Base-by-base conservation (phyloP, 92 coral and sea anemone species). In the Blastomussa wellsi region DNA sequence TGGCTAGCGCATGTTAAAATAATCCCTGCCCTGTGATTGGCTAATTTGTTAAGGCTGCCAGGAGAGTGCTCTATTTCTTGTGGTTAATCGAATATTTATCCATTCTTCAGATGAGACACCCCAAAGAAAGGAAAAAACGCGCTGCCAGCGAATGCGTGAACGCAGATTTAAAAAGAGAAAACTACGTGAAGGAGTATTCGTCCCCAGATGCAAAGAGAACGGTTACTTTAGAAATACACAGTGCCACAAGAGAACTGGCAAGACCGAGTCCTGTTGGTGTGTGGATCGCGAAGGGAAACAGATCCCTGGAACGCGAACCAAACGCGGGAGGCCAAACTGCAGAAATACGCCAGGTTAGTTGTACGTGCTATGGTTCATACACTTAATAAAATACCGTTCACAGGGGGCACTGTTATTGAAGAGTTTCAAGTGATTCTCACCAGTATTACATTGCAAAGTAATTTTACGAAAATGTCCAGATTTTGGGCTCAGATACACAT, bases 191-290 rank as follows among this genome's bases (percentile, higher is more conserved):
- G 72, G 79, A 5, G 73, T 77, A 20, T 86, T 82, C 19, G 92
- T 97, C 2, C 99, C 99, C 35, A 76, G 48, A 35, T 97, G 99
- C 78, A 97, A 92, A 57, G 44, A 39, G 38, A 89, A 97, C 77
- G 99, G 99, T 2, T 85, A 91, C 3, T 97, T 91, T 62, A 88
- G 82, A 79, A 81, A 86, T n/a, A 84, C 76, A 7, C 99, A 97
- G 80, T 97, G 99, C 64, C 85, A 88, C 55, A 79, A 55, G 33
- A 68, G 76, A 57, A 8, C 65, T n/a, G 65, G 65, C 1, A 57
- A 57, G 51, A 78, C 84, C 5, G 78, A 68, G 59, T 84, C 38
- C 82, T 97, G 99, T 66, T 97, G 99, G 99, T 97, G 99, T 47
- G 99, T 94, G 9, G 84, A 93, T 59, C 79, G 80, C 13, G 82